Evolutionary conservation across 2,113 vertebrate species (phyloP), one percentile per base, ranked within the genome.

Genomic region (Osmerus eperlanus): DNA sequence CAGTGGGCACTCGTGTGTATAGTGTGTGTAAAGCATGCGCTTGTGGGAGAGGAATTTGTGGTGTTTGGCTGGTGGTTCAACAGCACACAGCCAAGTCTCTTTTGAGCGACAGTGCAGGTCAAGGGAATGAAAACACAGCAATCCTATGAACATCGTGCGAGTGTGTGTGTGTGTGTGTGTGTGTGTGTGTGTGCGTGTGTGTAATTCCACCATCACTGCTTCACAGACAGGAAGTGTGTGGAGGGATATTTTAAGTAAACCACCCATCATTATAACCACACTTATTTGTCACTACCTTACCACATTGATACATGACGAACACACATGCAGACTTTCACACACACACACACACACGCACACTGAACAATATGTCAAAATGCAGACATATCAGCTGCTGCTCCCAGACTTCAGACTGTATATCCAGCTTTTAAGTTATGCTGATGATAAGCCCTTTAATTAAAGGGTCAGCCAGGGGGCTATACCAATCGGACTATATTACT

Each of bases 51-150:
- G 81, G 77, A 85, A 84, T 86, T 74, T 77, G 66, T 76, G 73
- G 62, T 41, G 60, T 81, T 81, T 76, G 81, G 78, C 78, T 62
- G 68, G 32, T 62, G 66, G 68, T 79, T 73, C 69, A 79, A 68
- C 64, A 74, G 73, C 73, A 74, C 68, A 74, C 74, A 67, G 64
- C n/a, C 79, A 77, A 82, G 75, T 72, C 73, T 80, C 67, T 21
- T 72, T 15, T 85, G 86, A 88, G 71, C 83, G 86, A 85, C 87
- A 88, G 76, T 29, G 18, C 47, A 65, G 74, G 67, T 74, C 56
- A 9, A 16, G 13, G 62, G 54, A 83, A 84, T 78, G 72, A 86
- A 89, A 89, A 88, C 82, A 83, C 68, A 52, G 65, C 71, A 85
- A 86, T 84, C 73, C 78, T 52, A 21, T 8, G 14, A 28, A 15